Evolutionary conservation across 92 coral and sea anemone genomes (phyloP), one percentile per base, ranked within the genome.

Genomic region (Virgularia gustaviana): DNA sequence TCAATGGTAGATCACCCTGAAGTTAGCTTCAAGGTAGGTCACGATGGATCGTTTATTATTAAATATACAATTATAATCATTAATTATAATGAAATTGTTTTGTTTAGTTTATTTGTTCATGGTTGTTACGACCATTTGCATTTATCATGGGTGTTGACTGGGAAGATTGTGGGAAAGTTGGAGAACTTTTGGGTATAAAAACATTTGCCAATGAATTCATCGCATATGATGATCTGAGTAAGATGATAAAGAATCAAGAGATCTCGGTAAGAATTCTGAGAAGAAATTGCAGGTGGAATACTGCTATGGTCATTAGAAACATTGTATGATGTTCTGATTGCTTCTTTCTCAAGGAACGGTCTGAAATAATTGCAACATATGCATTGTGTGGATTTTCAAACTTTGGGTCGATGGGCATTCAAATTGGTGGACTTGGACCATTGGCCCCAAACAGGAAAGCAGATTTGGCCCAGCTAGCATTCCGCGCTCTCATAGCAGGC

Each of bases 331-430:
- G 2, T 3, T 36, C 39, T 36, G 9, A 18, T 18, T 36, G 70
- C 11, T 58, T 58, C 29, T 25, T 27, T 25, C 12, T 27, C 31
- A 84, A 91, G 97, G 82, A 83, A 37, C 90, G 97, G 20, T 88
- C 97, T 16, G 89, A 91, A 78, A 85, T 91, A 36, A 87, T 91
- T 16, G 83, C 90, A 13, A 91, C 97, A 0, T 91, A 91, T 28
- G 95, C 95, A 10, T 78, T 91, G 42, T 91, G 97, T 29, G 97
- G 97, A 37, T 90, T 90, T 71, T 86, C 97, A 42, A 90, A 90
- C 81, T 52, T 90, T 47, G 65, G 75, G 38, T 90, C 95, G 28
- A 65, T 90, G 8, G 97, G 97, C 10, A 83, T 90, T 0, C 83
- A 83, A 73, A 39, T 91, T 9, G 97, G 95, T 22, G 97, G 97